A percentile compares a stretch with the other conserved stretches of the same genome.
phyloP scores from a whole-genome alignment of 2,113 vertebrate species.

The Natator depressus region DNA sequence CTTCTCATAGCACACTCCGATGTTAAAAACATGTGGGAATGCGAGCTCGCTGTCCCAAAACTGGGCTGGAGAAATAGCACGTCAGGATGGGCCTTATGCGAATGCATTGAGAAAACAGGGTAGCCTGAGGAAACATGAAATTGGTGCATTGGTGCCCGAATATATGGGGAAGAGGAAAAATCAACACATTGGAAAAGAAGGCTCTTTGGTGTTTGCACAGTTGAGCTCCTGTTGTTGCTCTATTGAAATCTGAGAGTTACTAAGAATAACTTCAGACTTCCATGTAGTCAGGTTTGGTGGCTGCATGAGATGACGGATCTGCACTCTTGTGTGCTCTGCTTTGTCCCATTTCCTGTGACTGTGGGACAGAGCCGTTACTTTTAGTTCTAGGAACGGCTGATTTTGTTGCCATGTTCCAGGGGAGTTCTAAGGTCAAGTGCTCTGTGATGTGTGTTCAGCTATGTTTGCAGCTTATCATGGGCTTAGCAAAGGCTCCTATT shows the following conservation, averaged over 20 bases:
- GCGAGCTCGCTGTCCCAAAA: not conserved
- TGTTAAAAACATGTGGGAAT: not conserved
- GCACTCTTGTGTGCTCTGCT: not conserved
- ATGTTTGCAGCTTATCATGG: conserved; percentile 40
- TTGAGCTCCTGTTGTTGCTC: conserved; percentile 67
- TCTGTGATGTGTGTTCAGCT: not conserved
- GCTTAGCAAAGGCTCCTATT: conserved; percentile 44
- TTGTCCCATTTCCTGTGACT: conserved; percentile 46
- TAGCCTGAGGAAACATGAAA: conserved; percentile 18
- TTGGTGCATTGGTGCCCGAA: not conserved
- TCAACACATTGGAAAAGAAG: conserved; percentile 21
- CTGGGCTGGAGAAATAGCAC: not conserved
- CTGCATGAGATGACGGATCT: conserved; percentile 41
- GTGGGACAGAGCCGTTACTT: conserved; percentile 32
- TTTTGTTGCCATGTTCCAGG: conserved; percentile 16
- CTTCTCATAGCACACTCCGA: not conserved
- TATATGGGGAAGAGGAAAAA: not conserved
- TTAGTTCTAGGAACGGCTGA: conserved; percentile 28
- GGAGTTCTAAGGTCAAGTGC: conserved; percentile 20
- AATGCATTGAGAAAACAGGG: not conserved
- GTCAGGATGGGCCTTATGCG: not conserved
- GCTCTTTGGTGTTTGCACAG: conserved; percentile 55
- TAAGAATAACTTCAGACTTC: conserved; percentile 80
- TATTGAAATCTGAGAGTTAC: conserved; percentile 81
- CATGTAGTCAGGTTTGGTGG: conserved; percentile 73